These are phyloP conservation scores for Tenthredo livida DNA, from an alignment of 2,888 invertebrate species.

Conservation along the genomic window DNA sequence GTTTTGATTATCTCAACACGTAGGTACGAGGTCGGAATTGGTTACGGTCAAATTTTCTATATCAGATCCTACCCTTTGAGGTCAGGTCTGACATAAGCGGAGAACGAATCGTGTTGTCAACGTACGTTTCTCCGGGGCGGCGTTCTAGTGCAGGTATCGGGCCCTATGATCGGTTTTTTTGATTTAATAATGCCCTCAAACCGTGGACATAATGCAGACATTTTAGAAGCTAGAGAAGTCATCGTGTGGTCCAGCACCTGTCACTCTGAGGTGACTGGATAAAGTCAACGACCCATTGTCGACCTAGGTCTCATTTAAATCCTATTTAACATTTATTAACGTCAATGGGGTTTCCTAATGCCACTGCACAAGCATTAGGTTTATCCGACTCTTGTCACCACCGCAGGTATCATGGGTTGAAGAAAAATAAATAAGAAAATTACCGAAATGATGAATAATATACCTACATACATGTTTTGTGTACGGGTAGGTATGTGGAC, in stretches of 20 bases:
- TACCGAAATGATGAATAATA: too few relatives aligned
- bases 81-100: background rate
- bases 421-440: background rate
- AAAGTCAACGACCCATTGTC: constrained; percentile 42
- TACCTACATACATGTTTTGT: too few relatives aligned
- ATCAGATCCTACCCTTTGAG: background rate
- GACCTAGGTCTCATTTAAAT: constrained; percentile 34
- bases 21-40: background rate
- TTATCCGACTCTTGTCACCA: background rate
- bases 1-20: background rate
- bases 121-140: constrained; percentile 1
- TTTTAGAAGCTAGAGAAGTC: constrained; percentile 25
- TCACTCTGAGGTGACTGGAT: constrained; percentile 40
- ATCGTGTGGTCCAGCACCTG: constrained; percentile 10
- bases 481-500: too few relatives aligned
- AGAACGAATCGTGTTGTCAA: constrained; percentile 46
- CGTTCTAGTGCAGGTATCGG: background rate
- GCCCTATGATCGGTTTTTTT: constrained; percentile 33
- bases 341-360: background rate
- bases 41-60: background rate
- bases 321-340: constrained; percentile 8
- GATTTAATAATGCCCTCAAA: constrained; percentile 37
- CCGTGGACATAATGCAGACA: constrained; percentile 41
- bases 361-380: too few relatives aligned
- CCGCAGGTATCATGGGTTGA: background rate